Base-by-base conservation (phyloP, 2,888 invertebrate species). In the Dexiosoma caninum region DNA sequence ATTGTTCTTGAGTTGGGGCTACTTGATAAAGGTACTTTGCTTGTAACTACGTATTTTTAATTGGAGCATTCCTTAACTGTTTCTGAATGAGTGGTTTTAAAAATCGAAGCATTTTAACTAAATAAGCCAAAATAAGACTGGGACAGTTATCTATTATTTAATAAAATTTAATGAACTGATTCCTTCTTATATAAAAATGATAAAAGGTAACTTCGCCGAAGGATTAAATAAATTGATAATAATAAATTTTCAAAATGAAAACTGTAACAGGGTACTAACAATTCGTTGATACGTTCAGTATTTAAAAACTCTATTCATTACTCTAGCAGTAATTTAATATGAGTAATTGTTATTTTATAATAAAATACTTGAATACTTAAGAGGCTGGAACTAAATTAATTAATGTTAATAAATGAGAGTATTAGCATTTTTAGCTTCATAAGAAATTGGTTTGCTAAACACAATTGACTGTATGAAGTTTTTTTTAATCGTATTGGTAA, bases 351-450 rank as follows among this genome's bases (percentile, higher is more conserved):
- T 42, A 21, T 9, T 12, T 21, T 32, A 75, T 67, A 59, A 59
- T 67, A 23, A 70, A 64, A 57, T 57, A 57, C n/a, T 70, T 77
- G 46, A 62, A 10, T 27, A 42, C 9, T 70, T 23, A 77, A 77
- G 21, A 70, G 70, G 37, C 27, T 49, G 77, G 55, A 49, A 77
- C 14, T 70, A 55, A 77, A 40, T 55, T 10, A 60, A 60, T 69
- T 44, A 42, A 55, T 64, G 3, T 60, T 40, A 35, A 40, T 32
- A 67, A 35, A 12, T 55, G 32, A 7, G 4, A 49, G 16, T 23
- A 21, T 2, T 21, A 59, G 23, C 16, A 42, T 60, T 40, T 16
- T 8, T 2, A 19, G 21, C 27, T 27, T 59, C 40, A 59, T 9
- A n/a, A 8, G 27, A 59, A 67, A 75, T 49, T 44, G 19, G 9